Evolutionary conservation across 2,797 vertebrate species (phyloP).

Genomic region (Furcifer pardalis): DNA sequence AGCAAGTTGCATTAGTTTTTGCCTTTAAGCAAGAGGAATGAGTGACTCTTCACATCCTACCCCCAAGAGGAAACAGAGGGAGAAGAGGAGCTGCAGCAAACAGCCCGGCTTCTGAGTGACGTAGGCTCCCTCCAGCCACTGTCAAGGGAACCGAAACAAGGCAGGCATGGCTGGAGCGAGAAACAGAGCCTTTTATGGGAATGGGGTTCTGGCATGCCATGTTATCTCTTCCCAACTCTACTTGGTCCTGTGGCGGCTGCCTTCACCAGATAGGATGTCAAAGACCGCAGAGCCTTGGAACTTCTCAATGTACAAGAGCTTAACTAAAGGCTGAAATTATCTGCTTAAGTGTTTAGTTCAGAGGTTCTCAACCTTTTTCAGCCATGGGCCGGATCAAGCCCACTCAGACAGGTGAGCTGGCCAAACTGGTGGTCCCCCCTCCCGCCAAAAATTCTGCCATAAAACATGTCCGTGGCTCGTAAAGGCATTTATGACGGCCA

Average conservation of each 20-base stretch:
- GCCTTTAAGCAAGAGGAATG: too few species aligned
- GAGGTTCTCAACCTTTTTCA: too few species aligned
- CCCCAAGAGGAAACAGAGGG: neutral
- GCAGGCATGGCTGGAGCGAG: slow-evolving; percentile 55
- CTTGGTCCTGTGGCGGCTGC: neutral
- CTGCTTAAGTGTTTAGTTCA: neutral
- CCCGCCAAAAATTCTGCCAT: too few species aligned
- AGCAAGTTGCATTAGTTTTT: rapidly evolving
- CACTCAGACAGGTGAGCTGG: too few species aligned
- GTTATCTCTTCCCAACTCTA: slow-evolving; percentile 49
- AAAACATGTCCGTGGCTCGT: too few species aligned
- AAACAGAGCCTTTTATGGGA: slow-evolving; percentile 67
- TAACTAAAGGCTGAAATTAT: neutral
- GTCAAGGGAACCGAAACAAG: slow-evolving; percentile 46
- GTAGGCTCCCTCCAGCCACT: rapidly evolving
- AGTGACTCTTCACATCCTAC: neutral
- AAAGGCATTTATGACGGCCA: too few species aligned
- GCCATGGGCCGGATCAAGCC: too few species aligned
- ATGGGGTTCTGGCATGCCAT: neutral
- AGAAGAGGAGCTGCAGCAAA: neutral
- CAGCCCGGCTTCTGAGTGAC: neutral
- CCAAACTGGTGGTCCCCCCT: too few species aligned
- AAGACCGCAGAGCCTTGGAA: neutral
- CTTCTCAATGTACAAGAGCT: neutral
- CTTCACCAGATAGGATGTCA: neutral